Percentiles rank a stretch among this genome's conserved stretches.
phyloP scores from a whole-genome alignment of 2,113 vertebrate species.

The Capra hircus region DNA sequence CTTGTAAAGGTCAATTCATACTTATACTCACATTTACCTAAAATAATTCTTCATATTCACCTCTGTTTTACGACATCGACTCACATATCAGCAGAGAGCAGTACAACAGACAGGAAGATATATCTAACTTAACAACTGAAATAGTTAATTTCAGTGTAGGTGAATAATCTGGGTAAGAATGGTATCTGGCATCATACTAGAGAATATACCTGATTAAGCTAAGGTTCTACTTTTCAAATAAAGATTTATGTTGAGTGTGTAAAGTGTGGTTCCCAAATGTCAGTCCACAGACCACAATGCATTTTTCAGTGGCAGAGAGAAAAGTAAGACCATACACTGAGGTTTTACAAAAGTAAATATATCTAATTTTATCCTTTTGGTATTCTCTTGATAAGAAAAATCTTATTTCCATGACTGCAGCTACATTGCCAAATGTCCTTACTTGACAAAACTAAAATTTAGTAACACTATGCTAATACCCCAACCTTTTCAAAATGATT shows the following conservation, averaged over 20 bases:
- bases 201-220: background rate
- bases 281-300: background rate
- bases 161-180: background rate
- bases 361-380: background rate
- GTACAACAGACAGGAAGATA: background rate
- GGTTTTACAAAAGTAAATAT: background rate
- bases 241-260: background rate
- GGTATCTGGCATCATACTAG: background rate
- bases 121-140: background rate
- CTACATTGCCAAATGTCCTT: background rate
- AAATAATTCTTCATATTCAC: background rate
- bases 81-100: background rate
- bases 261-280: background rate
- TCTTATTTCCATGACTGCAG: background rate
- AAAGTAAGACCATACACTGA: background rate
- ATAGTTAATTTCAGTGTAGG: background rate
- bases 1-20: background rate
- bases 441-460: constrained; percentile 11
- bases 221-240: constrained; percentile 6
- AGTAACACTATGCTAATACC: background rate
- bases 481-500: background rate
- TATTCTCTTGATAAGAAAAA: background rate
- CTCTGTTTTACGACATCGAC: background rate
- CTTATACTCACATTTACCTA: background rate
- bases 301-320: background rate